Evolutionary conservation across 2,113 vertebrate genomes (phyloP), one percentile per base, ranked within the genome.

Genomic region (Lepisosteus oculatus): DNA sequence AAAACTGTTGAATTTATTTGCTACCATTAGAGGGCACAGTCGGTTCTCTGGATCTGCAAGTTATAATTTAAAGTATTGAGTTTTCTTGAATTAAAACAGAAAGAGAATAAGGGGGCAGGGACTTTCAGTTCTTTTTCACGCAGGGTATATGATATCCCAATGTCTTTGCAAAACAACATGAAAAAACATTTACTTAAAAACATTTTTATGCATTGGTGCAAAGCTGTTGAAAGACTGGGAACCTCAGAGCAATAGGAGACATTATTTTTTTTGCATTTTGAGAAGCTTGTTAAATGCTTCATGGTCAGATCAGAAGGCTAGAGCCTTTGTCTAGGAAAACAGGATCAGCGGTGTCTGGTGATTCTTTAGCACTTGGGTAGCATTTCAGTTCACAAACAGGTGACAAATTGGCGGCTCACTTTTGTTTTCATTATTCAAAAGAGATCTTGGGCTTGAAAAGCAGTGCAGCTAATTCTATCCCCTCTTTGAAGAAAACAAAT

Each of bases 1-100:
- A 62, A 14, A 68, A 14, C 57, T 43, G 12, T 45, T 51, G 6
- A 9, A 68, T 68, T 59, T 59, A 11, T 59, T 5, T 62, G 45
- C 73, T 67, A 63, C 79, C 79, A 76, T 79, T 80, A 83, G 81
- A 77, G 79, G 81, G 79, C 72, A 74, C 74, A 76, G 79, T 73
- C 76, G 79, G 67, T 65, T 77, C 73, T 75, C 43, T 67, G 43
- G 29, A 78, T 74, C 73, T 72, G 71, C 69, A 73, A 74, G 69
- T 63, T 69, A 13, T 45, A 17, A 8, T 3, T 4, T 3, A 12
- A 14, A 47, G 4, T 54, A 62, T 12, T 9, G 8, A 57, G 17
- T 42, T 9, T 29, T 8, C n/a, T 14, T 45, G 43, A 4, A 13
- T 9, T 45, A 54, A 3, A 8, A 17, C 3, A 54, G 44, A 43